Evolutionary conservation across 2,888 invertebrate species (phyloP), one percentile per base, ranked within the genome.

Genomic region (Emmelina monodactyla): DNA sequence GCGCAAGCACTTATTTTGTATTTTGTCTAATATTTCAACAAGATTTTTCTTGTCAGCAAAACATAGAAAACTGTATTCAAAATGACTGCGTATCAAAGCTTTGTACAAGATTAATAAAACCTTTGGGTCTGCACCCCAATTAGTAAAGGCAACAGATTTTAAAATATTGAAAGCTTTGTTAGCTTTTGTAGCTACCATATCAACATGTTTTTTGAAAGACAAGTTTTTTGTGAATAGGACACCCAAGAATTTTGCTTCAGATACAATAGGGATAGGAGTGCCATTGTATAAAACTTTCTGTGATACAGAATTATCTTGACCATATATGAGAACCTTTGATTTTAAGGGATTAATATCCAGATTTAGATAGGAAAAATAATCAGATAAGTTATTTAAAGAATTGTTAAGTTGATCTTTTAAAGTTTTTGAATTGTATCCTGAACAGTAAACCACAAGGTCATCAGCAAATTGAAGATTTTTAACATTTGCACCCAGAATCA

Each of bases 391-490:
- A 2, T 6, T 2, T 13, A 34, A 12, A 11, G 29, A 32, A 31
- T 11, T 11, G 15, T 32, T 34, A 14, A 34, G 12, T 22, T 14
- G 31, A 14, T 3, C 5, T 10, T 5, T 19, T n/a, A 22, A 10
- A n/a, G 14, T 12, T n/a, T 5, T 14, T 11, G 15, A 3, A 13
- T 33, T 16, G 1, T 31, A 15, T 11, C 12, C 28, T 19, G 22
- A 22, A 11, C 12, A n/a, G 13, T 32, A 32, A 9, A 32, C 32
- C 10, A 14, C 33, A 10, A 40, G 22, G 32, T 42, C 40, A 35
- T 38, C 37, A 12, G 38, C 35, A 34, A 35, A 40, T 34, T 44
- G 39, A 14, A 41, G 15, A 14, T 41, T 44, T 28, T 22, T 38
- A 11, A 41, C 33, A 2, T 33, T 28, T 14, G 38, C 16, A 11